Percentiles rank a stretch among this genome's conserved stretches.
These are phyloP conservation scores for Parasteatoda lunata DNA, from an alignment of 2,888 invertebrate genomes.

Conservation along the genomic window DNA sequence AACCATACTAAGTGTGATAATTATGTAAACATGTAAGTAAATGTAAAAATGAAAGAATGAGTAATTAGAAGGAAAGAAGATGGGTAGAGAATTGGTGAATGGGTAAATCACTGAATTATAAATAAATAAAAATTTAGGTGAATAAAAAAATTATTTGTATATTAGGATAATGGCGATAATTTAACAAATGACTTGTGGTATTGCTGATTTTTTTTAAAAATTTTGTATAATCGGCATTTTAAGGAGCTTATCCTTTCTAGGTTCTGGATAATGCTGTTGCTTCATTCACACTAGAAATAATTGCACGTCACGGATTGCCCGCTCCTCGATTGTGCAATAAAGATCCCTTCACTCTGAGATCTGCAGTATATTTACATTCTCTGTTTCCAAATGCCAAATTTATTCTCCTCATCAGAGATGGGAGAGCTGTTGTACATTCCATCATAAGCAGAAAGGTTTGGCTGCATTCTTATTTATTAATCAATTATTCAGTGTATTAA, in stretches of 20 bases:
- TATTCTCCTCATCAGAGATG: conserved; percentile 98
- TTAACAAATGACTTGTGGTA: not conserved
- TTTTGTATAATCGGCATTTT: not conserved
- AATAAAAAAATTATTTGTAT: too few species aligned
- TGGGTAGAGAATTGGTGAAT: too few species aligned
- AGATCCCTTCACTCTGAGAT: conserved; percentile 97
- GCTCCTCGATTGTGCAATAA: conserved; percentile 98
- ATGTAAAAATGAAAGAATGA: too few species aligned
- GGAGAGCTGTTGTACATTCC: conserved; percentile 98
- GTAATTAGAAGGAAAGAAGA: too few species aligned
- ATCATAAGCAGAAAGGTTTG: conserved; percentile 93
- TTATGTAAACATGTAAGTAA: too few species aligned
- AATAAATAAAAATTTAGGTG: too few species aligned
- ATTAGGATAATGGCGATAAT: not conserved
- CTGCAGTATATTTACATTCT: conserved; percentile 93
- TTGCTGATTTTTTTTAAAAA: not conserved
- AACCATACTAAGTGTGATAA: too few species aligned
- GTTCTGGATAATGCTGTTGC: conserved; percentile 96
- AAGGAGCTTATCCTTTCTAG: conserved; percentile 72
- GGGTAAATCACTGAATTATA: too few species aligned
- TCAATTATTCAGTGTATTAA: too few species aligned
- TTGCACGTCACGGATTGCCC: conserved; percentile 95
- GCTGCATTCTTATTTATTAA: not conserved
- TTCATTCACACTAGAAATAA: conserved; percentile 94
- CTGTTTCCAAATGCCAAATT: conserved; percentile 98